A percentile compares a stretch with the other conserved stretches of the same genome.
Evolutionary conservation across 2,888 invertebrate genomes (phyloP).

Genomic region (Tachina lurida): DNA sequence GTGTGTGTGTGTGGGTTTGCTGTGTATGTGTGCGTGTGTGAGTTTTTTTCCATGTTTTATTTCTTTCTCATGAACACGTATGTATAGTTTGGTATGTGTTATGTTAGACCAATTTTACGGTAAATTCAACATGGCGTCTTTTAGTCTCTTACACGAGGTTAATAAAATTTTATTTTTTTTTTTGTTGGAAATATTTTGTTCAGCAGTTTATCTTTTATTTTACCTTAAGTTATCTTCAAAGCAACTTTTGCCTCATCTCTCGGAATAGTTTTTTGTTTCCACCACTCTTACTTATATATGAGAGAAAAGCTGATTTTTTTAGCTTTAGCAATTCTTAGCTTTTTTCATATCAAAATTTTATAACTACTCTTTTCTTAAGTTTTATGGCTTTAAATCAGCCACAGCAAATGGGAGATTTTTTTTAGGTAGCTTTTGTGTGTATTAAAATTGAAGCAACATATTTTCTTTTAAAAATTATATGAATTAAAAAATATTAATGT

Average conservation of each 20-base stretch:
- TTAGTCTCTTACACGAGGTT: no score
- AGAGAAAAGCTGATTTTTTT: neutral
- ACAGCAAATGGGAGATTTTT: conserved; percentile 1
- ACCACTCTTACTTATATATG: neutral
- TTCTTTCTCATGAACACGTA: no score
- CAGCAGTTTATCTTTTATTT: neutral
- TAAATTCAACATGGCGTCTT: no score
- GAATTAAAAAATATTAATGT: no score
- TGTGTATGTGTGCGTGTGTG: neutral
- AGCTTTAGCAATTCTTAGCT: conserved; percentile 50
- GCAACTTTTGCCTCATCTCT: conserved; percentile 48
- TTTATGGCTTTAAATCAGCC: conserved; percentile 17
- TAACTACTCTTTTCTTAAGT: neutral
- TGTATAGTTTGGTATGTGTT: no score
- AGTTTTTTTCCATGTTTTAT: no score
- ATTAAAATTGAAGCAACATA: no score
- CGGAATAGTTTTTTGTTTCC: conserved; percentile 1
- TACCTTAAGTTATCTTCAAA: conserved; percentile 23
- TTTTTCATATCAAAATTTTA: conserved; percentile 38
- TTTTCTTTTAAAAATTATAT: no score
- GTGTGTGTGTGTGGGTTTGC: neutral
- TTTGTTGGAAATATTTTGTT: neutral
- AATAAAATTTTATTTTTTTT: no score
- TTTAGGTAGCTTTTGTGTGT: no score
- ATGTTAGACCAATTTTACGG: no score